A percentile compares a stretch with the other conserved stretches of the same genome.
Conservation (phyloP, 2,797 vertebrate species). For the Heliangelus exortis region DNA sequence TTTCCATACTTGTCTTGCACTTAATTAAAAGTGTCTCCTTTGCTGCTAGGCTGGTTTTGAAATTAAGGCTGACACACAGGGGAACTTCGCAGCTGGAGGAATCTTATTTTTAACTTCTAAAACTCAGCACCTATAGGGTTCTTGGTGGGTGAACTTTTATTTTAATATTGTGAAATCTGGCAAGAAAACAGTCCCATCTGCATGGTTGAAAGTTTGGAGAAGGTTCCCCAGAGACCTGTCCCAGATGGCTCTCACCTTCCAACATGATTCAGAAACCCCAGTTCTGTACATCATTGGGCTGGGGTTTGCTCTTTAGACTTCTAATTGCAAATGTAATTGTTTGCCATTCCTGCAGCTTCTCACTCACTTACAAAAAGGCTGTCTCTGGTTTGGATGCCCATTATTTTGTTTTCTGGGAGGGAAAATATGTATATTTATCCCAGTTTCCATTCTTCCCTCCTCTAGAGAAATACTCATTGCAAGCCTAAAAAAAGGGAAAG, state of each 20-base stretch:
- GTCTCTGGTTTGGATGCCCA: not conserved
- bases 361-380: not conserved
- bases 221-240: not conserved
- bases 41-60: not conserved
- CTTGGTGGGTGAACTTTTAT: not conserved
- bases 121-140: not conserved
- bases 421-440: not conserved
- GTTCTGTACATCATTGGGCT: not conserved
- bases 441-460: not conserved
- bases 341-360: not conserved
- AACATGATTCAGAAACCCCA: not conserved
- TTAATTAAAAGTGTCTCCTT: conserved; percentile 59
- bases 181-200: not conserved
- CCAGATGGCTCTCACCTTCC: not conserved
- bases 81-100: not conserved
- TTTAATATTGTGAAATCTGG: conserved; percentile 4
- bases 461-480: not conserved
- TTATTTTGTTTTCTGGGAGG: not conserved
- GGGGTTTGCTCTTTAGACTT: not conserved
- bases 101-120: conserved; percentile 37
- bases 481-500: not conserved
- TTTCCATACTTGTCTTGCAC: not conserved
- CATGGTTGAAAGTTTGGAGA: not conserved
- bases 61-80: not conserved
- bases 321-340: not conserved